Evolutionary conservation across 2,797 vertebrate genomes (phyloP).

Genomic region (Ciconia nigra): DNA sequence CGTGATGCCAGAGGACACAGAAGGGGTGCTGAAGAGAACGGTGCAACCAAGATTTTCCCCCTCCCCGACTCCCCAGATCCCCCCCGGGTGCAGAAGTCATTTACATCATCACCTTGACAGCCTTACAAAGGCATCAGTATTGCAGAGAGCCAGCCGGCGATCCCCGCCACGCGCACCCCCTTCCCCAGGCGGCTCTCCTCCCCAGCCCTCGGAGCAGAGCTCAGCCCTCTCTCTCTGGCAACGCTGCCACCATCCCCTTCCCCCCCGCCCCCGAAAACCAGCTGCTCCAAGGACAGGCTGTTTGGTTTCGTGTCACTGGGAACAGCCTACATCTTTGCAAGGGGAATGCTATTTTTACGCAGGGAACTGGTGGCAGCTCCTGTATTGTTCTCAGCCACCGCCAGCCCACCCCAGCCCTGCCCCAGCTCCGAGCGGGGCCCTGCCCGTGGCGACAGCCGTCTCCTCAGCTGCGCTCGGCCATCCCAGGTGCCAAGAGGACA

Average conservation of each 20-base stretch:
- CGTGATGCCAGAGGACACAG: not conserved
- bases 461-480: not conserved
- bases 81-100: not conserved
- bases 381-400: not conserved
- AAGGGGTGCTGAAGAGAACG: rapidly evolving
- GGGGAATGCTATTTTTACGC: constrained; percentile 6
- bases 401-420: not conserved
- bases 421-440: not conserved
- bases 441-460: not conserved
- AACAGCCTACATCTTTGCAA: not conserved
- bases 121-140: rapidly evolving
- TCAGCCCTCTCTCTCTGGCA: not conserved
- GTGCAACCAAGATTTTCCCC: not conserved
- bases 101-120: not conserved
- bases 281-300: constrained; percentile 1
- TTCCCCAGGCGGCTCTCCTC: not conserved
- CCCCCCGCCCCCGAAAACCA: not conserved
- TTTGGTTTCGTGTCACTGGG: not conserved
- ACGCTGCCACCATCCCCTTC: not conserved
- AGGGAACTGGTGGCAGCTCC: not conserved
- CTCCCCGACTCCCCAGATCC: rapidly evolving
- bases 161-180: rapidly evolving
- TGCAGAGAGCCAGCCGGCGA: not conserved
- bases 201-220: not conserved
- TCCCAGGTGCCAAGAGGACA: rapidly evolving